Evolutionary conservation across 2,888 invertebrate species (phyloP).

Genomic region (Eristalinus aeneus): DNA sequence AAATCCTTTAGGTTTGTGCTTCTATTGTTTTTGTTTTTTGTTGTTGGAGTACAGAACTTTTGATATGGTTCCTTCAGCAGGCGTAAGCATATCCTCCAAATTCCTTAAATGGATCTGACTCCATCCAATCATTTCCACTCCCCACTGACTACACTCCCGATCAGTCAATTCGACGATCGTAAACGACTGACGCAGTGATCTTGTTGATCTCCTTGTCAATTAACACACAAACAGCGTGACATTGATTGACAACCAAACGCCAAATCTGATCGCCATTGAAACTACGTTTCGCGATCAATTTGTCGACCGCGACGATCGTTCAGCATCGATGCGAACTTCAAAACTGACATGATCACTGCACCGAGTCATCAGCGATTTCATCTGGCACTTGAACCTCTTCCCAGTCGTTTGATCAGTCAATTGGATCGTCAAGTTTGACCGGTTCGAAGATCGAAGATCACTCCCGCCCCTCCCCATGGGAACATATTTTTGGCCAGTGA

Average conservation of each 20-base stretch:
- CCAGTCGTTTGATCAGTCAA: background rate
- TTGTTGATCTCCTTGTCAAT: background rate
- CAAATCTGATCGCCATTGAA: background rate
- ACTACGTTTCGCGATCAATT: background rate
- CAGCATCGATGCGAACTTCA: background rate
- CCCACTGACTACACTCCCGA: too few relatives aligned
- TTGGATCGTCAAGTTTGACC: too few relatives aligned
- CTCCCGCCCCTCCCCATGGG: background rate
- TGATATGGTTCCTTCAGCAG: too few relatives aligned
- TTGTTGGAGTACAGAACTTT: too few relatives aligned
- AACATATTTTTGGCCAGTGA: slow-evolving; percentile 34
- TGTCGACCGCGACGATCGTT: background rate
- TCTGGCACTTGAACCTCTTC: background rate
- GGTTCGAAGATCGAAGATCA: background rate
- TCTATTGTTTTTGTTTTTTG: too few relatives aligned
- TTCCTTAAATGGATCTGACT: too few relatives aligned
- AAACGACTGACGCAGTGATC: background rate
- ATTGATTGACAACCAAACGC: background rate
- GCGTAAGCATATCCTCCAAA: too few relatives aligned
- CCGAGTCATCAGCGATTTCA: background rate
- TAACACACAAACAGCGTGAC: background rate
- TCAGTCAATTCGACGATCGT: background rate
- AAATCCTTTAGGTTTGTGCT: too few relatives aligned
- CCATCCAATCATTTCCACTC: too few relatives aligned
- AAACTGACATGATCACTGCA: background rate